These are phyloP conservation scores for Xerus rutilus DNA, from an alignment of 2,797 vertebrate species.

Conservation along the genomic window DNA sequence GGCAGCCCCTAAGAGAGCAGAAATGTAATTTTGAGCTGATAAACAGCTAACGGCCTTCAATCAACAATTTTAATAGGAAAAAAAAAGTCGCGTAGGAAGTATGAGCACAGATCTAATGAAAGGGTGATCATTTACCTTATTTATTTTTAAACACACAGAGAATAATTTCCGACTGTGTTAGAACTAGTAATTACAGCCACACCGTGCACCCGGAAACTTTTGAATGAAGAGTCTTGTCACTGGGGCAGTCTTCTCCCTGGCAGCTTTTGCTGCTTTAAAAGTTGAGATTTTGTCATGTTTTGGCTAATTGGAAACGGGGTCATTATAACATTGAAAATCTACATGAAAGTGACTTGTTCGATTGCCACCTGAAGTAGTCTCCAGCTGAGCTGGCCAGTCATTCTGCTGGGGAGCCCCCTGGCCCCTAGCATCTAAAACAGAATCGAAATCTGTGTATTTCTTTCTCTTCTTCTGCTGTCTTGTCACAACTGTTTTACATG, in stretches of 20 bases:
- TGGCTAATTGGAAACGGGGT: conserved; percentile 86
- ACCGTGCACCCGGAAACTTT: conserved; percentile 73
- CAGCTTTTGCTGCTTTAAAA: conserved; percentile 78
- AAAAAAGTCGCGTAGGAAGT: conserved; percentile 71
- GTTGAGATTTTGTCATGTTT: conserved; percentile 83
- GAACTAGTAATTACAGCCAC: conserved; percentile 66
- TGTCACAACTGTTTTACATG: conserved; percentile 90
- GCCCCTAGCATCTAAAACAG: conserved; percentile 76
- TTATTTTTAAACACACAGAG: conserved; percentile 84
- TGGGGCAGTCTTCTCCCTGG: conserved; percentile 45
- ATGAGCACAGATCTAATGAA: conserved; percentile 78
- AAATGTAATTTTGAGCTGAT: conserved; percentile 85
- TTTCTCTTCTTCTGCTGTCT: conserved; percentile 87
- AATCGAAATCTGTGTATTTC: conserved; percentile 83
- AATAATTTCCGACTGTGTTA: conserved; percentile 65
- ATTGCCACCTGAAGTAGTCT: conserved; percentile 75
- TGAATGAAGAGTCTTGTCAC: conserved; percentile 60
- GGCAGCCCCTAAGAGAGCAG: conserved; percentile 79
- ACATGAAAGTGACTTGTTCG: conserved; percentile 78
- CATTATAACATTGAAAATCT: conserved; percentile 70
- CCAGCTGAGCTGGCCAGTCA: conserved; percentile 24
- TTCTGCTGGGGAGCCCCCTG: conserved; percentile 56
- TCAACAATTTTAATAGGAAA: conserved; percentile 87
- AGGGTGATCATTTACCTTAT: conserved; percentile 79
- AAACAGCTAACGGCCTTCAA: conserved; percentile 87